Evolutionary conservation across 2,888 invertebrate genomes (phyloP).

Genomic region (Rhaphigaster nebulosa): DNA sequence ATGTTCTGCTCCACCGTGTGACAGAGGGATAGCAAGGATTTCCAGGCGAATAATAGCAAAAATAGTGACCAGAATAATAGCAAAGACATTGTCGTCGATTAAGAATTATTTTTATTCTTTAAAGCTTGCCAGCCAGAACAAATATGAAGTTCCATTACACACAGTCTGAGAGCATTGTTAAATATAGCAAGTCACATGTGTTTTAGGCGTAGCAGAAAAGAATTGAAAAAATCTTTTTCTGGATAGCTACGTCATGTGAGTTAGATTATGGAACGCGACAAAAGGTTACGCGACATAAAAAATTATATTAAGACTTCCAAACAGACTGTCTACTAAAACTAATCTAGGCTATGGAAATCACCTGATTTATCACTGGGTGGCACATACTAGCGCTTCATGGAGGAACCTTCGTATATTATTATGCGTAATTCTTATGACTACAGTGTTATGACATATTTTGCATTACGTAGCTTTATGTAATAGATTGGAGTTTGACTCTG

Average conservation of each 20-base stretch:
- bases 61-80: not conserved
- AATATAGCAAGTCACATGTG: not conserved
- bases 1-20: too few relatives aligned
- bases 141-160: not conserved
- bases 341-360: not conserved
- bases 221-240: not conserved
- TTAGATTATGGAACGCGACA: not conserved
- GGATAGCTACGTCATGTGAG: not conserved
- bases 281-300: not conserved
- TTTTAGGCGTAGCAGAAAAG: not conserved
- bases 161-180: not conserved
- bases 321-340: not conserved
- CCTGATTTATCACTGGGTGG: not conserved
- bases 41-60: too few relatives aligned
- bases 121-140: not conserved
- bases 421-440: not conserved
- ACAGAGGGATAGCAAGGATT: too few relatives aligned
- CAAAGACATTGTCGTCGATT: not conserved
- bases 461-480: not conserved
- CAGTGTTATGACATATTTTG: not conserved
- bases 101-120: not conserved
- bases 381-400: not conserved
- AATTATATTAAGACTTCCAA: not conserved
- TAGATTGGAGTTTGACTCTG: not conserved
- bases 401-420: not conserved